Conservation (phyloP, 2,888 invertebrate species). For the Caenorhabditis sinica region DNA sequence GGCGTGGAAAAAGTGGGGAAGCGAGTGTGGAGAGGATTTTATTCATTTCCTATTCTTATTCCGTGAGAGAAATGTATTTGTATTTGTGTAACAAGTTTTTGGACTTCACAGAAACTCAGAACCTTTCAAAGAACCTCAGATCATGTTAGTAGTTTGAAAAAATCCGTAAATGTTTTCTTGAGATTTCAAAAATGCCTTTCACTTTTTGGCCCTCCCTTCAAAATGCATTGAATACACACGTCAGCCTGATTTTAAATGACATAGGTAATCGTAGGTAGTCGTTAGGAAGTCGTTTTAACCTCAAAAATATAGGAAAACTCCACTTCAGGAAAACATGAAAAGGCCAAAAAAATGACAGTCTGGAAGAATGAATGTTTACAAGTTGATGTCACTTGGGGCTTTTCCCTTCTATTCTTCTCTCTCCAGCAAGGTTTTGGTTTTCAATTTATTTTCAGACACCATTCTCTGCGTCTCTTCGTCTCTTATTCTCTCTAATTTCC, state of each 20-base stretch:
- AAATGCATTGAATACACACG: constrained; percentile 3
- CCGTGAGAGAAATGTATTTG: constrained; percentile 12
- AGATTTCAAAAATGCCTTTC: neutral
- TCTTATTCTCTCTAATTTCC: constrained; percentile 13
- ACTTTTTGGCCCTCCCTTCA: neutral
- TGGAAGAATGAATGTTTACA: constrained; percentile 58
- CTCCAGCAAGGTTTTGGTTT: constrained; percentile 18
- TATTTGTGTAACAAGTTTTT: neutral
- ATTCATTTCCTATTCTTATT: constrained; percentile 41
- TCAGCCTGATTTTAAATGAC: constrained; percentile 15
- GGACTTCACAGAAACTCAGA: neutral
- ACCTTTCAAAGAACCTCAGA: too few relatives aligned
- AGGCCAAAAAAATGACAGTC: constrained; percentile 26
- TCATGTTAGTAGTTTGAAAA: too few relatives aligned
- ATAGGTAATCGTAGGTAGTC: constrained; percentile 29
- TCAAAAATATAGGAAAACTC: neutral
- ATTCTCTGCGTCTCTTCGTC: constrained; percentile 29
- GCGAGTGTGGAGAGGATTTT: constrained; percentile 1
- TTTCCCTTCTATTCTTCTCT: constrained; percentile 18
- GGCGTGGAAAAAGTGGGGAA: too few relatives aligned
- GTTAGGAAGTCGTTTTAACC: constrained; percentile 6
- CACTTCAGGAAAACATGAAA: constrained; percentile 14
- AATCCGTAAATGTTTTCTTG: neutral
- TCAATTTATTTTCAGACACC: constrained; percentile 53
- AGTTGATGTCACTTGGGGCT: constrained; percentile 56